Evolutionary conservation across 1,140 invertebrate genomes (phyloP).

Genomic region (Megathymus violae): DNA sequence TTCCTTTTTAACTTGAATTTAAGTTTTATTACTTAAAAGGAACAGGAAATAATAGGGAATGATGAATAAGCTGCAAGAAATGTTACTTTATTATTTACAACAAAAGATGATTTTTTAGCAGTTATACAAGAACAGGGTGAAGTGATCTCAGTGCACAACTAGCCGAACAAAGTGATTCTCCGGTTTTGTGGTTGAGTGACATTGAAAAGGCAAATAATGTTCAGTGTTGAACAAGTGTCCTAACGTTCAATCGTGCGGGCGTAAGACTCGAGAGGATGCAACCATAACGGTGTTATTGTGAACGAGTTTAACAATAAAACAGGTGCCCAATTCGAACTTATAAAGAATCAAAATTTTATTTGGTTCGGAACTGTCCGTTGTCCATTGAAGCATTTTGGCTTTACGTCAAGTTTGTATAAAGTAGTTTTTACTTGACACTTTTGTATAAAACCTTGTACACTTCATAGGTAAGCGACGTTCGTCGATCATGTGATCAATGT

Average conservation of each 20-base stretch:
- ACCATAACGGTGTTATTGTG: background rate
- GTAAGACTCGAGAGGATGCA: background rate
- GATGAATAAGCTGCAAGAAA: too few species aligned
- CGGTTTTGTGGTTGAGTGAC: too few species aligned
- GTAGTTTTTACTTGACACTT: conserved; percentile 19
- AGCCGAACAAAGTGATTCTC: too few species aligned
- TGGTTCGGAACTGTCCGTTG: conserved; percentile 15
- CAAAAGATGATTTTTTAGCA: too few species aligned
- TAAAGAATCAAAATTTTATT: conserved; percentile 12
- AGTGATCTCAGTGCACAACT: conserved; percentile 3
- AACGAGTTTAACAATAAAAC: background rate
- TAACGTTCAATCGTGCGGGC: background rate
- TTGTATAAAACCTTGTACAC: conserved; percentile 9
- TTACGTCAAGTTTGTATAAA: conserved; percentile 13
- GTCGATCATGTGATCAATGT: conserved; percentile 37
- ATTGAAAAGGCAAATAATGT: too few species aligned
- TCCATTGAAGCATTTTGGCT: conserved; percentile 21
- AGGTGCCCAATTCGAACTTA: conserved; percentile 6
- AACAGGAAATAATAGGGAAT: too few species aligned
- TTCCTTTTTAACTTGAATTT: background rate
- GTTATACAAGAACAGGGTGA: background rate
- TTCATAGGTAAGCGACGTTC: conserved; percentile 12
- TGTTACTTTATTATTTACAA: too few species aligned
- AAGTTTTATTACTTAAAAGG: too few species aligned
- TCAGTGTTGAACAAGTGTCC: too few species aligned